phyloP scores from a whole-genome alignment of 1,140 invertebrate genomes.

The Conus betulinus region DNA sequence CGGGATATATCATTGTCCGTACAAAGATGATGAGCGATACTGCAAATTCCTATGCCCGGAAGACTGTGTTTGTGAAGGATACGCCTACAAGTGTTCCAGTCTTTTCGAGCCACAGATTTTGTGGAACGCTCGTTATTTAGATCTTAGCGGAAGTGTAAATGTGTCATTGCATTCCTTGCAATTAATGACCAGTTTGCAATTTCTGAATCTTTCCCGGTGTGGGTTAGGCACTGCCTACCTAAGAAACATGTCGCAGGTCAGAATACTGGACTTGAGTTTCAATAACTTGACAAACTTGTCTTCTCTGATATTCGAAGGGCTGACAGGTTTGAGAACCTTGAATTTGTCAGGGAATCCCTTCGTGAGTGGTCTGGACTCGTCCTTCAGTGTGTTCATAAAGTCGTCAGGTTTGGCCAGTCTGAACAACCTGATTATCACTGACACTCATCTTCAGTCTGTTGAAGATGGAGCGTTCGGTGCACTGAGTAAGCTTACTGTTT shows the following conservation, averaged over 20 bases:
- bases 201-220: conserved; percentile 33
- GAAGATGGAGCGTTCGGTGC: conserved; percentile 15
- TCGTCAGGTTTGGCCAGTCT: conserved; percentile 33
- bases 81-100: conserved; percentile 23
- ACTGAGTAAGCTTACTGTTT: conserved; percentile 5
- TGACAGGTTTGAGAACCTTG: conserved; percentile 23
- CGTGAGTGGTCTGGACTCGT: conserved; percentile 31
- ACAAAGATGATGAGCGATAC: conserved; percentile 41
- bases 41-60: conserved; percentile 27
- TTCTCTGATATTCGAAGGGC: conserved; percentile 6
- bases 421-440: conserved; percentile 23
- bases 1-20: conserved; percentile 36
- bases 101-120: neutral
- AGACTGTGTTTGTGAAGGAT: conserved; percentile 29
- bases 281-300: conserved; percentile 22
- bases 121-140: conserved; percentile 22
- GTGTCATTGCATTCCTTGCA: neutral
- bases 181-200: neutral
- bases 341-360: conserved; percentile 43
- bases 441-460: conserved; percentile 14
- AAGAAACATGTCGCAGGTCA: conserved; percentile 2
- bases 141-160: neutral
- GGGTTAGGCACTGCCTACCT: neutral
- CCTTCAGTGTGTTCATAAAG: conserved; percentile 24
- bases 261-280: conserved; percentile 35